Evolutionary conservation across 2,797 vertebrate species (phyloP).

Genomic region (Hipposideros larvatus): DNA sequence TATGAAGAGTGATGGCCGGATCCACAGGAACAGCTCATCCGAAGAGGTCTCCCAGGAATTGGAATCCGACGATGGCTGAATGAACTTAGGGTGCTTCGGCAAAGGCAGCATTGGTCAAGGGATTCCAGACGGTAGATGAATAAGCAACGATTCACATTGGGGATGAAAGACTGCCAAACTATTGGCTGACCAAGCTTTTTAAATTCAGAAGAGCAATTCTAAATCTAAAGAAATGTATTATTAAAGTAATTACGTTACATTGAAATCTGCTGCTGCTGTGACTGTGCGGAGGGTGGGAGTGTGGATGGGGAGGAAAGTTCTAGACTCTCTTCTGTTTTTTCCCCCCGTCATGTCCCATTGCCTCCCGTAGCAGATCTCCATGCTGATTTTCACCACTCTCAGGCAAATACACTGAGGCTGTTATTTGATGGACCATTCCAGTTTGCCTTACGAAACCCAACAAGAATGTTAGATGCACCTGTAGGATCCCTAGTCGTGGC

Average conservation of each 20-base stretch:
- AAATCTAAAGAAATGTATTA: constrained; percentile 89
- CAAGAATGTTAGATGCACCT: constrained; percentile 74
- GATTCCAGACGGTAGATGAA: constrained; percentile 84
- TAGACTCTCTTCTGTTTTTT: constrained; percentile 14
- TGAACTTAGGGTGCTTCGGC: constrained; percentile 68
- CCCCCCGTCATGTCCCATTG: constrained; percentile 53
- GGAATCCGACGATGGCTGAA: constrained; percentile 97
- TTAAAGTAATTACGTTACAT: constrained; percentile 87
- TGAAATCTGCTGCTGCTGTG: constrained; percentile 91
- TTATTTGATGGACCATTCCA: constrained; percentile 77
- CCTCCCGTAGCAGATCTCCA: constrained; percentile 45
- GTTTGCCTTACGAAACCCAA: constrained; percentile 82
- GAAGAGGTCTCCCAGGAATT: constrained; percentile 95
- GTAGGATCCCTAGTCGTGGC: constrained; percentile 55
- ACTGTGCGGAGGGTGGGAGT: constrained; percentile 84
- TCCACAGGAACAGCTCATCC: constrained; percentile 96
- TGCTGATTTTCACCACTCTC: constrained; percentile 61
- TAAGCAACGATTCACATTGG: constrained; percentile 87
- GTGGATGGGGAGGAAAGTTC: constrained; percentile 60
- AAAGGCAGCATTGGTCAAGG: constrained; percentile 86
- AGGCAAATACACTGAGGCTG: constrained; percentile 42
- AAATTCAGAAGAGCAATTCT: constrained; percentile 88
- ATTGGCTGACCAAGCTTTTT: constrained; percentile 89
- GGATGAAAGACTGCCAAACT: constrained; percentile 89
- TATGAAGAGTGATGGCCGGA: constrained; percentile 98